phyloP scores from a whole-genome alignment of 2,888 invertebrate species.

The Drosophila anomalata region DNA sequence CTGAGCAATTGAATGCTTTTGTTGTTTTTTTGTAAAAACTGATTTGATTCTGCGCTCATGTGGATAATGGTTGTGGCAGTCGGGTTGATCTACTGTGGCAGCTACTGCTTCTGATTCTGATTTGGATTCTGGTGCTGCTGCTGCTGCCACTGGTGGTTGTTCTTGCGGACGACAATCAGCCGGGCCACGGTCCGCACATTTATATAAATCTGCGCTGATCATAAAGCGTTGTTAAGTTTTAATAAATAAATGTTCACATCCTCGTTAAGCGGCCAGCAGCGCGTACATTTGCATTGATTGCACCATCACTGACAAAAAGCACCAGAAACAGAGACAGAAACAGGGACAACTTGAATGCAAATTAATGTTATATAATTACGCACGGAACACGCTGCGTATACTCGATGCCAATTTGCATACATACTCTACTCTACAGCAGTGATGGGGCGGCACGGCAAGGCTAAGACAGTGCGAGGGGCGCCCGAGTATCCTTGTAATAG shows the following conservation, averaged over 20 bases:
- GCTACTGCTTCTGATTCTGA: conserved; percentile 23
- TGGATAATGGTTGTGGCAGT: conserved; percentile 45
- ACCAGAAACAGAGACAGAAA: conserved; percentile 1
- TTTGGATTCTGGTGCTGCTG: background rate
- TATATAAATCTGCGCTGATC: conserved; percentile 77
- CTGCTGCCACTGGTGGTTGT: conserved; percentile 50
- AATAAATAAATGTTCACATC: conserved; percentile 81
- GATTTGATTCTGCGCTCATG: conserved; percentile 64
- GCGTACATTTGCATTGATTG: conserved; percentile 68
- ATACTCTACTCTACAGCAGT: background rate
- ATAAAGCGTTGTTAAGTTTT: conserved; percentile 82
- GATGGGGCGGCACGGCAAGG: conserved; percentile 19
- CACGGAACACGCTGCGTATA: conserved; percentile 65
- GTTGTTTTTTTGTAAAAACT: conserved; percentile 53
- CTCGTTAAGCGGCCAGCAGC: conserved; percentile 68
- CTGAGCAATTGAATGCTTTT: conserved; percentile 64
- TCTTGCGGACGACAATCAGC: conserved; percentile 62
- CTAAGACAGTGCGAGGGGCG: conserved; percentile 20
- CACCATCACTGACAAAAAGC: conserved; percentile 33
- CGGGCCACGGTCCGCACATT: conserved; percentile 56
- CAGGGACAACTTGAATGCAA: conserved; percentile 56
- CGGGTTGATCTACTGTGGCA: conserved; percentile 58
- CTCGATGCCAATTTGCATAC: conserved; percentile 66
- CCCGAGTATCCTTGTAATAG: conserved; percentile 59
- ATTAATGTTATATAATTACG: conserved; percentile 70